phyloP scores from a whole-genome alignment of 2,797 vertebrate genomes.

The Sandelia bainsii region DNA sequence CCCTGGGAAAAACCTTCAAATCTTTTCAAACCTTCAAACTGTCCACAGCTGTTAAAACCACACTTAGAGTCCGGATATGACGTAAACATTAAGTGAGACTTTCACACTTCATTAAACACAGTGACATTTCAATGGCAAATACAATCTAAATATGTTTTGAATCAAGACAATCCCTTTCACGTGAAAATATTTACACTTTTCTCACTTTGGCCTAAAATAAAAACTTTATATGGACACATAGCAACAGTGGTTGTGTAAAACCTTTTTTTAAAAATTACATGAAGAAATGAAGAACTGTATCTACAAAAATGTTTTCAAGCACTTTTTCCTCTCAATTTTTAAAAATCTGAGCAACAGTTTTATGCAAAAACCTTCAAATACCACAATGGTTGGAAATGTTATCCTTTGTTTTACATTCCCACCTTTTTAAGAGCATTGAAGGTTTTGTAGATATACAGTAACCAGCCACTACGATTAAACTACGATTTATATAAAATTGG shows the following conservation, averaged over 20 bases:
- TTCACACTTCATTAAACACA: slow-evolving; percentile 71
- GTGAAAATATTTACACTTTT: slow-evolving; percentile 73
- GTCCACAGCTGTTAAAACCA: background rate
- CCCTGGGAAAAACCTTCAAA: background rate
- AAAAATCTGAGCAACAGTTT: slow-evolving; percentile 50
- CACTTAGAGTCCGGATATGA: slow-evolving; percentile 64
- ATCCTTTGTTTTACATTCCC: slow-evolving; percentile 18
- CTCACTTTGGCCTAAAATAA: slow-evolving; percentile 79
- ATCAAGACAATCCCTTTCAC: slow-evolving; percentile 70
- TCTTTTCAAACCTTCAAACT: too few species aligned
- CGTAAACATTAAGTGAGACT: slow-evolving; percentile 50
- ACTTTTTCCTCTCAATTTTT: slow-evolving; percentile 35
- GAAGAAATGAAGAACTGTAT: slow-evolving; percentile 58
- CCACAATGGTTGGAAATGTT: slow-evolving; percentile 24
- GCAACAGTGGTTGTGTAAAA: slow-evolving; percentile 79
- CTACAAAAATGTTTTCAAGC: slow-evolving; percentile 63
- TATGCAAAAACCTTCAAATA: slow-evolving; percentile 49
- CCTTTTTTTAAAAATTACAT: slow-evolving; percentile 42
- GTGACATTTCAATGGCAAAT: slow-evolving; percentile 77
- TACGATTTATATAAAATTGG: slow-evolving; percentile 89
- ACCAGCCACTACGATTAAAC: slow-evolving; percentile 38
- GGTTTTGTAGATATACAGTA: slow-evolving; percentile 39
- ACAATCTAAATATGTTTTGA: slow-evolving; percentile 75
- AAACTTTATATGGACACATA: slow-evolving; percentile 66
- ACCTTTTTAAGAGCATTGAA: slow-evolving; percentile 36